These are phyloP conservation scores for Leptura quadrifasciata DNA, from an alignment of 2,888 invertebrate genomes.

Conservation along the genomic window DNA sequence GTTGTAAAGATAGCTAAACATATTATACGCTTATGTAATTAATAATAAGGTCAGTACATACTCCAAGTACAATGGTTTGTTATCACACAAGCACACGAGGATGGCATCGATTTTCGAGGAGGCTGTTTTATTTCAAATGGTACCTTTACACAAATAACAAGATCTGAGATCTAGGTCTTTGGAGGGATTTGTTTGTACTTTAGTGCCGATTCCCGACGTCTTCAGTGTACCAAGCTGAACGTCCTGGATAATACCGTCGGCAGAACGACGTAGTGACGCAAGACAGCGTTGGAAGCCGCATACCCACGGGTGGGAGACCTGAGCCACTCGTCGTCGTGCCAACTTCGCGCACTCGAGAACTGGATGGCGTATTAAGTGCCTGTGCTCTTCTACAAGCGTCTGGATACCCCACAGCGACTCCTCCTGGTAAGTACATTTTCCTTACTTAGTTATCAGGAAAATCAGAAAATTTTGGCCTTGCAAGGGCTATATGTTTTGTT, in stretches of 20 bases:
- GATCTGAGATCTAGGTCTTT: conserved; percentile 19
- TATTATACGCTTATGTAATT: conserved; percentile 22
- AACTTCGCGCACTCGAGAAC: conserved; percentile 63
- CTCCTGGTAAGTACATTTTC: conserved; percentile 47
- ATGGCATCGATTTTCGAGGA: conserved; percentile 23
- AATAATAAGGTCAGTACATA: conserved; percentile 29
- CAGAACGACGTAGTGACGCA: conserved; percentile 61
- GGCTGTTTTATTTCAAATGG: not conserved
- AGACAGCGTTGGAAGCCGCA: conserved; percentile 60
- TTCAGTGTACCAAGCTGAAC: conserved; percentile 4
- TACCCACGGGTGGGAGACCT: conserved; percentile 58
- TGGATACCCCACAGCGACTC: conserved; percentile 41
- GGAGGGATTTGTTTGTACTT: not conserved
- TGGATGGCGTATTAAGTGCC: conserved; percentile 63
- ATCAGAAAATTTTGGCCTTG: not conserved
- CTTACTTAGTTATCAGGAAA: not conserved
- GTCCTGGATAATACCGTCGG: conserved; percentile 35
- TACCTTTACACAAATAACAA: not conserved
- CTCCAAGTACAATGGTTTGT: conserved; percentile 25
- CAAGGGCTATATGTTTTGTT: not conserved
- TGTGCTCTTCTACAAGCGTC: conserved; percentile 49
- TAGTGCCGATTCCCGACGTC: not conserved
- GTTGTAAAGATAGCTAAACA: conserved; percentile 1
- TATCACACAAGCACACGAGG: conserved; percentile 20
- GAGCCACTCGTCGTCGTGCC: conserved; percentile 52